Percentiles rank a stretch among this genome's conserved stretches.
Conservation (phyloP, 2,113 vertebrate genomes). For the Dendropsophus ebraccatus region DNA sequence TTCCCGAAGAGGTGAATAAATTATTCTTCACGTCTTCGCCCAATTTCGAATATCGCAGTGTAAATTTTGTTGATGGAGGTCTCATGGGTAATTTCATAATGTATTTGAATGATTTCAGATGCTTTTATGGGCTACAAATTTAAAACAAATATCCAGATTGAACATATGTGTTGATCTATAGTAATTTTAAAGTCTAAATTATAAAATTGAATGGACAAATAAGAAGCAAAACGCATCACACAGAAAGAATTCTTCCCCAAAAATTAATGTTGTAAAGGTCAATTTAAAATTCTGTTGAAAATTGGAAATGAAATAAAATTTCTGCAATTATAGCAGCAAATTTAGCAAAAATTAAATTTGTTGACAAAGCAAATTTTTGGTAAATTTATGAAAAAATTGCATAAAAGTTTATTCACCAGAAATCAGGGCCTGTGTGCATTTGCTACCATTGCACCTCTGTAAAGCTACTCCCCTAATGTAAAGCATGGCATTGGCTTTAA, state of each 20-base stretch:
- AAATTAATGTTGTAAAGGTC: not conserved
- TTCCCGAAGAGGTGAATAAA: not conserved
- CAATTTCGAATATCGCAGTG: not conserved
- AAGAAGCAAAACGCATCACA: not conserved
- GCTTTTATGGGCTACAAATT: slow-evolving; percentile 20
- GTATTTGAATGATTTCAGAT: slow-evolving; percentile 15
- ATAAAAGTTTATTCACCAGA: too few relatives aligned
- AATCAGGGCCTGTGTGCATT: too few relatives aligned
- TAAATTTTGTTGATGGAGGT: slow-evolving; percentile 26
- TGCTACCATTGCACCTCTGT: too few relatives aligned
- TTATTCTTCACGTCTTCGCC: not conserved
- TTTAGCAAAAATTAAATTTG: too few relatives aligned
- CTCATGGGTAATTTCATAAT: slow-evolving; percentile 3
- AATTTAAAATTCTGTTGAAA: not conserved
- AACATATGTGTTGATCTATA: not conserved
- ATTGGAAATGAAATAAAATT: too few relatives aligned
- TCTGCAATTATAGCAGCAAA: too few relatives aligned
- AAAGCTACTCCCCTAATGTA: too few relatives aligned
- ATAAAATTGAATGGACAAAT: not conserved
- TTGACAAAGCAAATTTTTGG: too few relatives aligned
- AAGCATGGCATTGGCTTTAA: too few relatives aligned
- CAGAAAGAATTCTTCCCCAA: not conserved
- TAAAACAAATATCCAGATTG: not conserved
- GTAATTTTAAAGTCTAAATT: not conserved
- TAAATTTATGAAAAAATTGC: too few relatives aligned